phyloP scores from a whole-genome alignment of 2,888 invertebrate genomes.

The Tetramorium bicarinatum region DNA sequence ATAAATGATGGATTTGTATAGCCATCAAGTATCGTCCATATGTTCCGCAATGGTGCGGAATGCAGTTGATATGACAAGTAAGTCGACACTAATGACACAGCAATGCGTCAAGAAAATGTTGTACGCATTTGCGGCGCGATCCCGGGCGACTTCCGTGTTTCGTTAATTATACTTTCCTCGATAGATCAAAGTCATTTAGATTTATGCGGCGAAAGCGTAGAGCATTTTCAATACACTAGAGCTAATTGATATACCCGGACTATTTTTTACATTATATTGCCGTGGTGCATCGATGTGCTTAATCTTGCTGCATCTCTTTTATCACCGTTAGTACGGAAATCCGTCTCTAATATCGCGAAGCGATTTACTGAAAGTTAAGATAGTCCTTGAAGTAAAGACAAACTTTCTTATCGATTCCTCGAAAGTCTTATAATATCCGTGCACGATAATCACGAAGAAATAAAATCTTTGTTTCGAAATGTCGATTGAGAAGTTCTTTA shows the following conservation, averaged over 20 bases:
- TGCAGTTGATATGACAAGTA: not conserved
- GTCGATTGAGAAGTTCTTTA: not conserved
- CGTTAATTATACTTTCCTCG: slow-evolving; percentile 39
- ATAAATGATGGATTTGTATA: not conserved
- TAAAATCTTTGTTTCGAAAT: not conserved
- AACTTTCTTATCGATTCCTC: slow-evolving; percentile 33
- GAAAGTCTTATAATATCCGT: not conserved
- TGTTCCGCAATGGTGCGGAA: not conserved
- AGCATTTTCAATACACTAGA: not conserved
- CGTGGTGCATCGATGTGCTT: not conserved
- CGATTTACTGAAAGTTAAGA: not conserved
- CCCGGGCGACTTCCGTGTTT: not conserved
- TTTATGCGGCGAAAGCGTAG: slow-evolving; percentile 17
- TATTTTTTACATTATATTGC: not conserved
- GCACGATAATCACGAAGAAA: not conserved
- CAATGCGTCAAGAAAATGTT: slow-evolving; percentile 13
- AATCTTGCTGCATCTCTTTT: not conserved
- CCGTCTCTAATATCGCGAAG: not conserved
- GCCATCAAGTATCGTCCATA: not conserved
- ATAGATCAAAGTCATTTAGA: slow-evolving; percentile 42
- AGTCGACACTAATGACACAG: not conserved
- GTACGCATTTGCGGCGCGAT: not conserved
- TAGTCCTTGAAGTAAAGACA: not conserved
- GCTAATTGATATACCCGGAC: not conserved
- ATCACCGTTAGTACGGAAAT: not conserved